A percentile compares a stretch with the other conserved stretches of the same genome.
Conservation (phyloP, 2,797 vertebrate genomes). For the Tapera naevia region DNA sequence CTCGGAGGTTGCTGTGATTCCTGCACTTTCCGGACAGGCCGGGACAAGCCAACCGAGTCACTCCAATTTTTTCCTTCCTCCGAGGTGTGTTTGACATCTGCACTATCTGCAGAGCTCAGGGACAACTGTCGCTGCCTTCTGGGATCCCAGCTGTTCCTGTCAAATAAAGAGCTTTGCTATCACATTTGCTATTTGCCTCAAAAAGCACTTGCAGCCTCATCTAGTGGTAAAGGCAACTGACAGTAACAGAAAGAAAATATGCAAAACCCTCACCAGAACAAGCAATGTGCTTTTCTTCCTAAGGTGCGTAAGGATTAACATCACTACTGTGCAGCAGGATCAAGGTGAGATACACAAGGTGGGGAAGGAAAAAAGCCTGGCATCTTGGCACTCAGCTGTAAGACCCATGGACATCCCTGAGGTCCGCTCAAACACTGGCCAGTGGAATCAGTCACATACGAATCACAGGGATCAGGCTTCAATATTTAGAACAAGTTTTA, state of each 20-base stretch:
- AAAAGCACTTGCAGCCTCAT: not conserved
- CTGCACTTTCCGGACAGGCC: slow-evolving; percentile 76
- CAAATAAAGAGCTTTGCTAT: not conserved
- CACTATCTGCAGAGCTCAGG: slow-evolving; percentile 84
- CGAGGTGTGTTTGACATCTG: slow-evolving; percentile 80
- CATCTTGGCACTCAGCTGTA: not conserved
- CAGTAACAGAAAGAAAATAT: not conserved
- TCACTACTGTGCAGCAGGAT: not conserved
- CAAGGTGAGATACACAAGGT: not conserved
- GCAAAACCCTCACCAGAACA: not conserved
- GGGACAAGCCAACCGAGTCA: slow-evolving; percentile 42
- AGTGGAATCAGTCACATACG: not conserved
- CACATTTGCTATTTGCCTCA: not conserved
- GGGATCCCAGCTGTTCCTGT: slow-evolving; percentile 86
- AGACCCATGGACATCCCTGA: not conserved
- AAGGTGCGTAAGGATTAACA: not conserved
- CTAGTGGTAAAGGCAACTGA: not conserved
- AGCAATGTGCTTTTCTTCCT: not conserved
- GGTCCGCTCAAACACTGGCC: not conserved
- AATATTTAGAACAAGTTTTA: not conserved
- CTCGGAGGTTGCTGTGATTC: slow-evolving; percentile 77
- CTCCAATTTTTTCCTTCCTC: slow-evolving; percentile 84
- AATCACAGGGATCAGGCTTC: not conserved
- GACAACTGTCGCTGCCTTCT: slow-evolving; percentile 85
- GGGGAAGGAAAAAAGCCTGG: not conserved